Conservation (phyloP, 1,140 invertebrate species). For the Cephus cinctus region DNA sequence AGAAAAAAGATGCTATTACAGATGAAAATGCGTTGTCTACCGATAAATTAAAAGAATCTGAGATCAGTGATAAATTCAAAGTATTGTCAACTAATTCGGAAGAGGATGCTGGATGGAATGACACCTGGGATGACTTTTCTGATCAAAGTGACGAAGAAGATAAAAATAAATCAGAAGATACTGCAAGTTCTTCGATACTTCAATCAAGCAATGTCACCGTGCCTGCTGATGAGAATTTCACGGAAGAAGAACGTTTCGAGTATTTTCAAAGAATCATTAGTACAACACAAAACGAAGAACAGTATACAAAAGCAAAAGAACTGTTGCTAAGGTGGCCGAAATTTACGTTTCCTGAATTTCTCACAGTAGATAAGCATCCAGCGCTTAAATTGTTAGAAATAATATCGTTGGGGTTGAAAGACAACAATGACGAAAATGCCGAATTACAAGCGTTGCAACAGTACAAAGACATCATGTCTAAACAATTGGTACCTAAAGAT, state of each 20-base stretch:
- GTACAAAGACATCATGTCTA: slow-evolving; percentile 37
- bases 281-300: slow-evolving; percentile 28
- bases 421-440: slow-evolving; percentile 17
- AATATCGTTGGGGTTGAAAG: slow-evolving; percentile 18
- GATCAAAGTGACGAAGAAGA: slow-evolving; percentile 24
- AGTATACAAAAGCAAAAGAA: slow-evolving; percentile 37
- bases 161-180: slow-evolving; percentile 15
- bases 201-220: neutral
- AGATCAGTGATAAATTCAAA: neutral
- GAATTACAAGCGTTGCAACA: slow-evolving; percentile 36
- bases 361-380: slow-evolving; percentile 32
- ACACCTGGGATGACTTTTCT: slow-evolving; percentile 42
- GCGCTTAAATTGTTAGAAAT: slow-evolving; percentile 33
- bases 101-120: slow-evolving; percentile 30
- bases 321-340: slow-evolving; percentile 34
- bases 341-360: slow-evolving; percentile 34
- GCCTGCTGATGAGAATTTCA: slow-evolving; percentile 19
- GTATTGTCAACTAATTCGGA: slow-evolving; percentile 12
- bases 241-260: slow-evolving; percentile 37
- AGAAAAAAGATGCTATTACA: slow-evolving; percentile 2
- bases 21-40: neutral
- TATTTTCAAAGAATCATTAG: slow-evolving; percentile 33
- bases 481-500: slow-evolving; percentile 26
- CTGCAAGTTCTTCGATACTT: neutral
- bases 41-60: neutral